Conservation (phyloP, 1,140 invertebrate species). For the Cydia splendana region DNA sequence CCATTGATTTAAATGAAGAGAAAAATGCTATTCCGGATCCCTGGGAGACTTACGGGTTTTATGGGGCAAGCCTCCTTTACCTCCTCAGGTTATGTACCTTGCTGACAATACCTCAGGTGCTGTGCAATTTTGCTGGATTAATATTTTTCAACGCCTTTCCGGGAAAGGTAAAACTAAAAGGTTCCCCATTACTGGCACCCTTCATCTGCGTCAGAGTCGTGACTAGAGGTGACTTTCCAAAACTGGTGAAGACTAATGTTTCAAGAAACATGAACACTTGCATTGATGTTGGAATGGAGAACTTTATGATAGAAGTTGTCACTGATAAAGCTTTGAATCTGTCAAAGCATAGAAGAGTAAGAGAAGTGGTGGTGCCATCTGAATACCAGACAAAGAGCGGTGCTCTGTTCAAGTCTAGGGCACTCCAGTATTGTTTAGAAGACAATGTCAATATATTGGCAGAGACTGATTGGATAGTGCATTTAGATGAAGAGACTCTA, state of each 20-base stretch:
- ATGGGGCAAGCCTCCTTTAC: constrained; percentile 88
- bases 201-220: constrained; percentile 98
- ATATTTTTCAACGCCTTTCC: constrained; percentile 97
- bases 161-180: constrained; percentile 94
- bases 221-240: constrained; percentile 96
- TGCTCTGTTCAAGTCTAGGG: constrained; percentile 96
- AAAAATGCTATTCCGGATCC: constrained; percentile 84
- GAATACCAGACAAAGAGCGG: constrained; percentile 93
- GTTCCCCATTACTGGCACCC: constrained; percentile 93
- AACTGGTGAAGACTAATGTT: constrained; percentile 94
- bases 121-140: constrained; percentile 95
- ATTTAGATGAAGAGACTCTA: constrained; percentile 98
- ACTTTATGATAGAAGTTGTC: constrained; percentile 98
- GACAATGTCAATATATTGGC: constrained; percentile 92
- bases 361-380: constrained; percentile 93
- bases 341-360: constrained; percentile 85
- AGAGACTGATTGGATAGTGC: constrained; percentile 98
- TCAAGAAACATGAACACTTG: constrained; percentile 94
- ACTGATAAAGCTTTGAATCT: constrained; percentile 94
- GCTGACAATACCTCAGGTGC: constrained; percentile 92
- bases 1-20: constrained; percentile 84
- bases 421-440: constrained; percentile 97
- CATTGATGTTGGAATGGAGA: constrained; percentile 93
- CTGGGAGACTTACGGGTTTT: constrained; percentile 88
- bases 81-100: constrained; percentile 90